Evolutionary conservation across 1,140 invertebrate genomes (phyloP), one percentile per base, ranked within the genome.

Genomic region (Drosophila sechellia): DNA sequence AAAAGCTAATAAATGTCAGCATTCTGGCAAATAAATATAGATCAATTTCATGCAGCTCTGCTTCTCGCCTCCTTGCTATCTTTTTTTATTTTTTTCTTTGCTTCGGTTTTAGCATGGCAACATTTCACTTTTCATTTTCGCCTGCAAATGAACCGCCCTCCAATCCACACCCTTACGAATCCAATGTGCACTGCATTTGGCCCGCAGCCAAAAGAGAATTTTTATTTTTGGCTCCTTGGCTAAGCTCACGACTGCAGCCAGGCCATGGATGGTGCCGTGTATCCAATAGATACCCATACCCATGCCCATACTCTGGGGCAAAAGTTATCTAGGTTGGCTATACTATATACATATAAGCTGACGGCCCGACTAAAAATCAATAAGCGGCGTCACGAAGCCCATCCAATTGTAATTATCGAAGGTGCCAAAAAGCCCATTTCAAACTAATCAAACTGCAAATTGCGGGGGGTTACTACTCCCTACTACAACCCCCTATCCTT

Each of bases 141-240:
- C 59, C 58, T 60, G 45, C 35, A 35, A 37, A 17, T 11, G 48
- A 50, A 50, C 48, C 48, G 48, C 48, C 45, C 27, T 50, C 45
- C 35, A 58, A 20, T 22, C 22, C 37, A 3, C 54, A 35, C 55
- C 55, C 40, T 65, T 43, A 52, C 45, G 35, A 25, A 31, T 37
- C 27, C 35, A 61, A 42, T 71, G 54, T 74, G 66, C 77, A 69
- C 37, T 89, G 83, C 71, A 79, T 83, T 77, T 86, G 81, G 81
- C 81, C 12, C 22, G 22, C 2, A 54, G 81, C 81, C 81, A 86
- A 81, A 81, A 48, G 65, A 76, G 69, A 75, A 87, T 83, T 71
- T 77, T 87, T 86, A 86, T 86, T 86, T 86, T 86, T 86, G 81
- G 81, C 81, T 87, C 61, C 78, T 87, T 86, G 83, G 81, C 70